Conservation (phyloP, 2,797 vertebrate species). For the Spatula clypeata region DNA sequence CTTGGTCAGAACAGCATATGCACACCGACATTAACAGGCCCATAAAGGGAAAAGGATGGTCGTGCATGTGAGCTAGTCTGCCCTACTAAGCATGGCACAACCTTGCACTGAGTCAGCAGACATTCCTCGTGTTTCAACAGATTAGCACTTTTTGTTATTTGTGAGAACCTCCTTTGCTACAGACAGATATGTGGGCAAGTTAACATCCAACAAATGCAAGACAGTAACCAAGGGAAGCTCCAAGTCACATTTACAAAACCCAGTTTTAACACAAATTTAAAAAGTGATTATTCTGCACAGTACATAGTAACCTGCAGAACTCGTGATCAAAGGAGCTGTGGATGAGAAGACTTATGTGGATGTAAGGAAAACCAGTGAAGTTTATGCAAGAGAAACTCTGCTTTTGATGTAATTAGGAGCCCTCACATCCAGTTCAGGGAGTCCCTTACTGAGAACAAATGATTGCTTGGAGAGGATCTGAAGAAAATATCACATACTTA, state of each 20-base stretch:
- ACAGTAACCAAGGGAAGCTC: not conserved
- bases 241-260: not conserved
- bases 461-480: not conserved
- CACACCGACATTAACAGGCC: not conserved
- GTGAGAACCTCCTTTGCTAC: not conserved
- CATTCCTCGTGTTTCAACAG: not conserved
- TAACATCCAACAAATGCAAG: not conserved
- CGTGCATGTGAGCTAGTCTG: not conserved
- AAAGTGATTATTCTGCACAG: not conserved
- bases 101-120: not conserved
- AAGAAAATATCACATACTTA: not conserved
- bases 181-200: fast-evolving
- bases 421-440: not conserved
- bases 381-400: not conserved
- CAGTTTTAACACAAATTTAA: not conserved
- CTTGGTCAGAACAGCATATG: not conserved
- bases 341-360: not conserved
- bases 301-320: not conserved
- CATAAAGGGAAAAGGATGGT: not conserved
- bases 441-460: not conserved
- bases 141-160: not conserved
- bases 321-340: not conserved
- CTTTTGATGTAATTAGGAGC: too few species aligned
- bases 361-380: not conserved
- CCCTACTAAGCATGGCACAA: not conserved